Conservation (phyloP, 2,888 invertebrate genomes). For the Drosophila kuntzei region DNA sequence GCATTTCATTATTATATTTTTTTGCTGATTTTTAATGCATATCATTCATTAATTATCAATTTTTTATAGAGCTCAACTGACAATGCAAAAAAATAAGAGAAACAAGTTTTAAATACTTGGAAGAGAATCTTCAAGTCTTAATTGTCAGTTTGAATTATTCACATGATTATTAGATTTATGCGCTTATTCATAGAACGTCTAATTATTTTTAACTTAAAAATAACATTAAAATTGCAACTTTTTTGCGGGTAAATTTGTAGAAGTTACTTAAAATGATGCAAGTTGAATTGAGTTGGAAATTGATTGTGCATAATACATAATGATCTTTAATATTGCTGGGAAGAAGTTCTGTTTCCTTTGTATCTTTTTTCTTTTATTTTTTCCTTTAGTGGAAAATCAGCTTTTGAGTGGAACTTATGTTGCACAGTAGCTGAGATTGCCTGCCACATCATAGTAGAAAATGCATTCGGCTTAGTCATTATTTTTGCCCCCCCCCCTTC, state of each 20-base stretch:
- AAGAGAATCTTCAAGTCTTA: conserved; percentile 7
- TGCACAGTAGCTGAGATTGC: conserved; percentile 56
- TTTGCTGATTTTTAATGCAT: conserved; percentile 11
- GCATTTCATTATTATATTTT: neutral
- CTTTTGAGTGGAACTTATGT: conserved; percentile 47
- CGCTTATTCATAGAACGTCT: conserved; percentile 1
- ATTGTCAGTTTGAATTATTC: conserved; percentile 9
- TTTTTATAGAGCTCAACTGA: conserved; percentile 9
- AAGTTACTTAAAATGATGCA: neutral
- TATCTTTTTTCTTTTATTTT: conserved; percentile 10
- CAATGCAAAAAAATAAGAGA: neutral
- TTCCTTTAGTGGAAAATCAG: conserved; percentile 31
- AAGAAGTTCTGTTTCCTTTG: neutral
- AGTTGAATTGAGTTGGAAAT: conserved; percentile 27
- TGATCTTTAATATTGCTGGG: conserved; percentile 35
- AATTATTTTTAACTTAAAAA: conserved; percentile 17
- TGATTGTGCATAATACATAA: conserved; percentile 40
- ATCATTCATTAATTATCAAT: conserved; percentile 18
- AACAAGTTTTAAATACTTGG: conserved; percentile 27
- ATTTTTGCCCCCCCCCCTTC: conserved; percentile 22
- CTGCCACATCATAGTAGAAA: conserved; percentile 37
- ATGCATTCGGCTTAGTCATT: conserved; percentile 74
- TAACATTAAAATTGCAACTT: too few species aligned
- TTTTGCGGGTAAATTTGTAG: neutral
- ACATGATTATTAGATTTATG: conserved; percentile 17